A percentile compares a stretch with the other conserved stretches of the same genome.
Conservation (phyloP, 2,113 vertebrate species). For the Psettodes erumei region DNA sequence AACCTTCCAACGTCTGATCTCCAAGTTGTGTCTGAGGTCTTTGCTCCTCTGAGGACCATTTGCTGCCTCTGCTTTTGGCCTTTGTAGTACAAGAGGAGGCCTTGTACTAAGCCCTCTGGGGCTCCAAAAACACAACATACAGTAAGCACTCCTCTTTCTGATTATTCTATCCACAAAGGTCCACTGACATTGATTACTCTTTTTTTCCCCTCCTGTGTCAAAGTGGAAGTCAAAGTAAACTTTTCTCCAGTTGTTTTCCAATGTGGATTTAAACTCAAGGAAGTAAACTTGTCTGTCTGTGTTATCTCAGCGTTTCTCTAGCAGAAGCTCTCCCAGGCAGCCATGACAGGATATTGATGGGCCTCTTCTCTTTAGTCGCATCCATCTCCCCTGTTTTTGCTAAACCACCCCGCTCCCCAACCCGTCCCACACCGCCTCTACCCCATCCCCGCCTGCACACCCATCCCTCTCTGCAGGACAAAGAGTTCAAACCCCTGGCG, state of each 20-base stretch:
- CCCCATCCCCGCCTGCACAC: slow-evolving; percentile 45
- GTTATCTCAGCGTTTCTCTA: slow-evolving; percentile 70
- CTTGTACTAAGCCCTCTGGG: slow-evolving; percentile 16
- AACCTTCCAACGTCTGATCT: slow-evolving; percentile 41
- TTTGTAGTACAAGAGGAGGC: slow-evolving; percentile 39
- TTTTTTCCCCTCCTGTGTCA: slow-evolving; percentile 12
- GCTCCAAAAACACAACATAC: slow-evolving; percentile 10
- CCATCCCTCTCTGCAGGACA: slow-evolving; percentile 62
- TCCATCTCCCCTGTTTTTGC: slow-evolving; percentile 42
- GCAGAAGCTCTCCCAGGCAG: slow-evolving; percentile 54
- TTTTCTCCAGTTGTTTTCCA: slow-evolving; percentile 54
- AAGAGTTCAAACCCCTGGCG: slow-evolving; percentile 73
- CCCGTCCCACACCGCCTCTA: slow-evolving; percentile 5
- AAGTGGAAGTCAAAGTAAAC: slow-evolving; percentile 35
- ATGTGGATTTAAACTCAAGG: slow-evolving; percentile 36
- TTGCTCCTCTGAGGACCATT: slow-evolving; percentile 10
- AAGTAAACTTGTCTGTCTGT: slow-evolving; percentile 65
- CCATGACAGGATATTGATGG: slow-evolving; percentile 77
- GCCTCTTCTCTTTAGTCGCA: slow-evolving; percentile 48
- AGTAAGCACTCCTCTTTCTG: slow-evolving; percentile 15
- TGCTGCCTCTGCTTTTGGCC: neutral
- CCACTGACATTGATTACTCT: slow-evolving; percentile 34
- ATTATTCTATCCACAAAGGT: slow-evolving; percentile 38
- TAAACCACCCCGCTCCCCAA: slow-evolving; percentile 17
- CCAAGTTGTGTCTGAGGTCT: slow-evolving; percentile 19